A percentile compares a stretch with the other conserved stretches of the same genome.
Evolutionary conservation across 2,888 invertebrate genomes (phyloP).

Genomic region (Oxytorus armatus): DNA sequence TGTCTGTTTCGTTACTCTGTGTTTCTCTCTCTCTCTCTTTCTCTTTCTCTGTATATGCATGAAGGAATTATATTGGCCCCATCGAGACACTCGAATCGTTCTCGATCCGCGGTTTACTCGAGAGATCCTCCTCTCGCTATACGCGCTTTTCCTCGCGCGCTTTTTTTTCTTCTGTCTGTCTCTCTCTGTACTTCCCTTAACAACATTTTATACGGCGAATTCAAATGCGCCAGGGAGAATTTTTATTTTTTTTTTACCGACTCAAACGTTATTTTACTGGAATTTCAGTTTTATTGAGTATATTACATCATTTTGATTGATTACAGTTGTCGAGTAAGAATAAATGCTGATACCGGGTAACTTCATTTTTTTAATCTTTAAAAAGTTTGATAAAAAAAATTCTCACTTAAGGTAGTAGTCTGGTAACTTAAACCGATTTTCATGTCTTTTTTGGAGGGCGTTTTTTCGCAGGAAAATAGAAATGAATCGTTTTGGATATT

Average conservation of each 20-base stretch:
- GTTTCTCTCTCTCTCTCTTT: neutral
- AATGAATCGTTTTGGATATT: too few species aligned
- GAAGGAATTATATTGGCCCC: conserved; percentile 58
- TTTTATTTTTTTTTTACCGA: neutral
- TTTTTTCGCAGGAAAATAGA: too few species aligned
- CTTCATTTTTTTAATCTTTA: too few species aligned
- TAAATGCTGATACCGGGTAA: too few species aligned
- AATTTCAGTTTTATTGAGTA: neutral
- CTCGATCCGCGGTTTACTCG: conserved; percentile 52
- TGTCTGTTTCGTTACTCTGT: neutral
- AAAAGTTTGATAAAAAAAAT: too few species aligned
- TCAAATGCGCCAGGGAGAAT: neutral
- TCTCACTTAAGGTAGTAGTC: too few species aligned
- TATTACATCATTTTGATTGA: too few species aligned
- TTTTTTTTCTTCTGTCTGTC: neutral
- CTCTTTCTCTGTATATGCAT: neutral
- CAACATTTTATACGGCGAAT: neutral
- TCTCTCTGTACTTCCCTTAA: neutral
- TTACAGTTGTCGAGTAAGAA: too few species aligned
- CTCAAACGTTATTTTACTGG: neutral
- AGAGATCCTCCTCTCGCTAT: conserved; percentile 44
- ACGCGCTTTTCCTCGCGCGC: conserved; percentile 4
- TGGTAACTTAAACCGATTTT: too few species aligned
- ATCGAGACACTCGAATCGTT: conserved; percentile 62
- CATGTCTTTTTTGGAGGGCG: too few species aligned